Evolutionary conservation across 2,113 vertebrate species (phyloP).

Genomic region (Cygnus atratus): DNA sequence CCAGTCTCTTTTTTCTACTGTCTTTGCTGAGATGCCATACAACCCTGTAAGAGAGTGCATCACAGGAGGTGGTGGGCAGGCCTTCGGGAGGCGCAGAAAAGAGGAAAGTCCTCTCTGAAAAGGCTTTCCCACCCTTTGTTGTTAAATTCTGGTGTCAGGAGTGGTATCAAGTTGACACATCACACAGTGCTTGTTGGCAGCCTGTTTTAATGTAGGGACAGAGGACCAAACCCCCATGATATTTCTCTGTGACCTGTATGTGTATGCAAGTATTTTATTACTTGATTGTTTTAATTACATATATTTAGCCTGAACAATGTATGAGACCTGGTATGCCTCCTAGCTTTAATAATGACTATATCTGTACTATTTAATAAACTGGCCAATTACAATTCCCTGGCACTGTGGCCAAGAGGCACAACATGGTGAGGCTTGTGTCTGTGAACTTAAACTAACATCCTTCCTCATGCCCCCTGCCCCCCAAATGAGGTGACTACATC

Average conservation of each 20-base stretch:
- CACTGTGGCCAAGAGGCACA: background rate
- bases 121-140: background rate
- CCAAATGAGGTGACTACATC: background rate
- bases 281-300: background rate
- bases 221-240: background rate
- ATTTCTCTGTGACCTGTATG: background rate
- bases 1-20: background rate
- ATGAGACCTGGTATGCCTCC: background rate
- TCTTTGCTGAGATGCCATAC: background rate
- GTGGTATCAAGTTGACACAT: background rate
- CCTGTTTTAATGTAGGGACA: background rate
- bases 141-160: background rate
- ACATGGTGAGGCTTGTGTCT: background rate
- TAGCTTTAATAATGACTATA: background rate
- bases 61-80: background rate
- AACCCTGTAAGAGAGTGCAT: background rate
- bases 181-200: background rate
- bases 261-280: background rate
- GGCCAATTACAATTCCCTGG: background rate
- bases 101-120: background rate
- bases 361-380: background rate
- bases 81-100: background rate
- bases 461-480: fast-evolving
- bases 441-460: background rate
- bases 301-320: background rate